Conservation (phyloP, 2,113 vertebrate genomes). For the Eira barbara region DNA sequence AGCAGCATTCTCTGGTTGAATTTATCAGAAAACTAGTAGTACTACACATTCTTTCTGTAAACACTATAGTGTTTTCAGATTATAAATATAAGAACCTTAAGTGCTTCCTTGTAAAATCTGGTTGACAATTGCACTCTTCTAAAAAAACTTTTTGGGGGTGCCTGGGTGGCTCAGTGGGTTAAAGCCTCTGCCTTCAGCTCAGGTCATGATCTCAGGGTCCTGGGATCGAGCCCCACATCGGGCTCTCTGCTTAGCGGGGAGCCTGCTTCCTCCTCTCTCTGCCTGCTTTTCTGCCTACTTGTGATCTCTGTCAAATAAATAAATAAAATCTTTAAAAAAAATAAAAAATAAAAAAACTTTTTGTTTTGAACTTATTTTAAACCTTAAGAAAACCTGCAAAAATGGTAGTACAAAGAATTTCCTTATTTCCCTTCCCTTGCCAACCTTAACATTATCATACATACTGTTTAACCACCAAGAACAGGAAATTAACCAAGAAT, state of each 20-base stretch:
- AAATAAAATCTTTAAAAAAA: no score
- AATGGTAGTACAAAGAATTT: background rate
- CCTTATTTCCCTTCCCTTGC: background rate
- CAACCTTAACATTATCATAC: background rate
- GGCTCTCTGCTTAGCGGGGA: no score
- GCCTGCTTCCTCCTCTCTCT: no score
- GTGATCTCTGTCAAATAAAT: no score
- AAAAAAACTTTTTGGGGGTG: no score
- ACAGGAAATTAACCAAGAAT: no score
- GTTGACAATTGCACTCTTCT: background rate
- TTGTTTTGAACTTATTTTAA: conserved; percentile 20
- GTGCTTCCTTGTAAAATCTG: conserved; percentile 19
- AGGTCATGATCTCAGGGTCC: no score
- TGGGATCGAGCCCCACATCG: no score
- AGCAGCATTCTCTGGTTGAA: background rate
- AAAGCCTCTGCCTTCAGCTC: no score
- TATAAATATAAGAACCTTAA: background rate
- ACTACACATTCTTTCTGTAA: background rate
- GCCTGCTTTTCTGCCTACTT: no score
- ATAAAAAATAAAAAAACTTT: background rate
- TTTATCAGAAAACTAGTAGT: background rate
- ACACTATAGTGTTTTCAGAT: background rate
- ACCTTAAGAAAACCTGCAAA: background rate
- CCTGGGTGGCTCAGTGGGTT: no score
- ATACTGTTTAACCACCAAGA: background rate